phyloP scores from a whole-genome alignment of 2,888 invertebrate genomes.

The Epistrophella euchroma region DNA sequence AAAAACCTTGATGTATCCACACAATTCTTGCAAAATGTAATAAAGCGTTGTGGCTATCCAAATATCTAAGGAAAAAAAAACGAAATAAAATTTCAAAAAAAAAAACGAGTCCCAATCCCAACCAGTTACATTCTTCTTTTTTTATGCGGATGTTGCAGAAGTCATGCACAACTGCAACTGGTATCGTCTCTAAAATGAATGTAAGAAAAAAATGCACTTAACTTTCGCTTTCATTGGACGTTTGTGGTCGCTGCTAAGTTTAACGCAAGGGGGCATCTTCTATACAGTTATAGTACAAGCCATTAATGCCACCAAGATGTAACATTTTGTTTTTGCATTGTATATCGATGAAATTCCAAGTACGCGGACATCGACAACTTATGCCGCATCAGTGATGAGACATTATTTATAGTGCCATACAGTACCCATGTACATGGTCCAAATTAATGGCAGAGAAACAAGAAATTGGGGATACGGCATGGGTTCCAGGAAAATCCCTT shows the following conservation, averaged over 20 bases:
- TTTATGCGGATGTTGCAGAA: conserved; percentile 68
- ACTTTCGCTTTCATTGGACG: conserved; percentile 69
- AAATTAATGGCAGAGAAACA: conserved; percentile 12
- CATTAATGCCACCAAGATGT: conserved; percentile 62
- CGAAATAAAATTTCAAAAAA: not conserved
- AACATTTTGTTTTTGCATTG: conserved; percentile 46
- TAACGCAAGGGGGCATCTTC: conserved; percentile 31
- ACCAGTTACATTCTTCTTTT: conserved; percentile 64
- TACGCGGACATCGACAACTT: conserved; percentile 45
- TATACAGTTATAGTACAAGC: conserved; percentile 3
- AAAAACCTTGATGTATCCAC: conserved; percentile 49
- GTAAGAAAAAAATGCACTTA: conserved; percentile 56
- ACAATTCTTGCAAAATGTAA: conserved; percentile 44
- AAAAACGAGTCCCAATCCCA: conserved; percentile 49
- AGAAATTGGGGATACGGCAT: not conserved
- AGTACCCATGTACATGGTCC: conserved; percentile 3
- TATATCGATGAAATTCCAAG: conserved; percentile 44
- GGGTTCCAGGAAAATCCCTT: not conserved
- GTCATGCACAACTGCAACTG: conserved; percentile 68
- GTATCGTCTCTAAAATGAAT: conserved; percentile 69
- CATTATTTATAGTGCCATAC: conserved; percentile 33
- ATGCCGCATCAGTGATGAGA: conserved; percentile 12
- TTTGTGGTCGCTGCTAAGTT: not conserved
- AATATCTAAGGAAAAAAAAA: conserved; percentile 40
- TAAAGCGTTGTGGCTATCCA: conserved; percentile 48